A percentile compares a stretch with the other conserved stretches of the same genome.
phyloP scores from a whole-genome alignment of 2,797 vertebrate genomes.

The Remorina albescens region DNA sequence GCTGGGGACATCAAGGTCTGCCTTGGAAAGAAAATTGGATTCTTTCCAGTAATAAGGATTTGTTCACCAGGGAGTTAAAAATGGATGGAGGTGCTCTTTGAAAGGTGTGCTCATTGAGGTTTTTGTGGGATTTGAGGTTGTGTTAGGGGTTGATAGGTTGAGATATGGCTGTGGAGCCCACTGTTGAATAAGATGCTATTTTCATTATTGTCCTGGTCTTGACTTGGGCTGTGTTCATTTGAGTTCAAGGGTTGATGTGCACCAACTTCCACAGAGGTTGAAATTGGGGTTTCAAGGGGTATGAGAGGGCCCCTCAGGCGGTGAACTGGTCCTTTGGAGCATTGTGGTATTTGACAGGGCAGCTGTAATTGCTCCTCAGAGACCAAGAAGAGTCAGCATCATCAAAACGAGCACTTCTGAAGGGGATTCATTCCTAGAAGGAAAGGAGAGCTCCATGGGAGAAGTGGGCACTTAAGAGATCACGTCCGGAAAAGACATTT shows the following conservation, averaged over 20 bases:
- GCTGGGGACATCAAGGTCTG: constrained; percentile 55
- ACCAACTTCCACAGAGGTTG: constrained; percentile 65
- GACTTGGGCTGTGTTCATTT: constrained; percentile 62
- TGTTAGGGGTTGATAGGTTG: constrained; percentile 60
- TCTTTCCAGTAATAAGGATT: constrained; percentile 66
- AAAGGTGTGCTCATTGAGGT: constrained; percentile 53
- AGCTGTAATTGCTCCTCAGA: constrained; percentile 82
- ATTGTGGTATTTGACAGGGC: constrained; percentile 79
- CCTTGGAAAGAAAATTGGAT: constrained; percentile 62
- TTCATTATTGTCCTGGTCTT: constrained; percentile 60
- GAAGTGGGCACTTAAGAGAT: constrained; percentile 47
- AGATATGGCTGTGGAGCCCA: constrained; percentile 51
- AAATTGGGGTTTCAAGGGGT: constrained; percentile 69
- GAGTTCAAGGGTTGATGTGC: constrained; percentile 67
- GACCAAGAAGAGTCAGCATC: constrained; percentile 74
- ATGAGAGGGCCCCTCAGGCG: constrained; percentile 67
- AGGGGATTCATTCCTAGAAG: constrained; percentile 59
- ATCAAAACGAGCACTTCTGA: constrained; percentile 75
- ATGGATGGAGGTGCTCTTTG: constrained; percentile 63
- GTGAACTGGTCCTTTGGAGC: constrained; percentile 73
- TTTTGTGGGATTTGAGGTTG: constrained; percentile 13
- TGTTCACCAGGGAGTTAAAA: constrained; percentile 66
- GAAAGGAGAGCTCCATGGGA: constrained; percentile 47
- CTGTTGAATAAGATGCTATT: constrained; percentile 62
- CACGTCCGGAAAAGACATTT: constrained; percentile 51